Conservation (phyloP, 2,113 vertebrate genomes). For the Ornithorhynchus anatinus region DNA sequence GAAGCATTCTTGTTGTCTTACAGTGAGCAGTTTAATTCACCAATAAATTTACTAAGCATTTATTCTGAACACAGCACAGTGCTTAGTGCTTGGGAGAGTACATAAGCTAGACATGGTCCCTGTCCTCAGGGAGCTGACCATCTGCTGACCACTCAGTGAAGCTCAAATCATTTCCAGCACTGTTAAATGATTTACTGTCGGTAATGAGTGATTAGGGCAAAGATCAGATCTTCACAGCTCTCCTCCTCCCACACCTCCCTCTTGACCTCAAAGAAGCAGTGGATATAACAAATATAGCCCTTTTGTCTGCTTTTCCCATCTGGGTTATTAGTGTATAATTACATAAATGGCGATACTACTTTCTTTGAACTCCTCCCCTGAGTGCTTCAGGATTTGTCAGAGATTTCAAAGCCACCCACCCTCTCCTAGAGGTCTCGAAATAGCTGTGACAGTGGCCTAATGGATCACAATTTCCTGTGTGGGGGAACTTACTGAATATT, state of each 20-base stretch:
- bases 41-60: too few species aligned
- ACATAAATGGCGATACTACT: constrained; percentile 42
- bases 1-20: too few species aligned
- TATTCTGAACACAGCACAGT: too few species aligned
- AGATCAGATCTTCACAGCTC: constrained; percentile 20
- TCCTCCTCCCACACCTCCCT: not conserved
- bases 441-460: constrained; percentile 66
- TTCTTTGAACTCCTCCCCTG: constrained; percentile 44
- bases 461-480: constrained; percentile 74
- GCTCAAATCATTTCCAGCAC: constrained; percentile 41
- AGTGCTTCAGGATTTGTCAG: constrained; percentile 60
- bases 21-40: too few species aligned
- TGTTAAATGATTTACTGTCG: constrained; percentile 41
- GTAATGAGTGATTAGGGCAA: constrained; percentile 24
- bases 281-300: constrained; percentile 36
- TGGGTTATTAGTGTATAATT: constrained; percentile 70
- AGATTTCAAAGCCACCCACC: constrained; percentile 72
- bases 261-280: constrained; percentile 29
- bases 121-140: too few species aligned
- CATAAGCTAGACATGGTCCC: too few species aligned
- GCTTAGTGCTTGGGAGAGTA: too few species aligned
- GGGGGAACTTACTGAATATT: constrained; percentile 73
- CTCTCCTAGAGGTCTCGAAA: constrained; percentile 65
- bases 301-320: constrained; percentile 38
- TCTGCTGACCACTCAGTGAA: too few species aligned